Evolutionary conservation across 2,113 vertebrate species (phyloP).

Genomic region (Myiozetetes cayanensis): DNA sequence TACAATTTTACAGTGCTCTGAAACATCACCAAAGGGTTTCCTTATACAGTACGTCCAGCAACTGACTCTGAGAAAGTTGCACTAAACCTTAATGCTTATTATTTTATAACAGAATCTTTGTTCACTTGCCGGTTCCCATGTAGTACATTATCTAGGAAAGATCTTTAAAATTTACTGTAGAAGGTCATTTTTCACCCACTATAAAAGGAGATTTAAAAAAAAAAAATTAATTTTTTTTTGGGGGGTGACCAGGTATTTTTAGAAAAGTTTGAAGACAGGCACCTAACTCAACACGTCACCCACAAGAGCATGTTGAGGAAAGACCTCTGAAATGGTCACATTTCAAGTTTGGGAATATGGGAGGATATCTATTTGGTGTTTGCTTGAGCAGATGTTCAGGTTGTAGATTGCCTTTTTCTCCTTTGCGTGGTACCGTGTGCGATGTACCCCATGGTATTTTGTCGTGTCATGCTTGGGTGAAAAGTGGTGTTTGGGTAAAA

Average conservation of each 20-base stretch:
- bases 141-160: neutral
- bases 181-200: neutral
- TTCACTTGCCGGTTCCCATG: neutral
- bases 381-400: neutral
- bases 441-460: neutral
- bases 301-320: no score
- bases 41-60: neutral
- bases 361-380: neutral
- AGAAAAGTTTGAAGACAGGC: neutral
- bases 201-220: neutral
- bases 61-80: neutral
- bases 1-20: constrained; percentile 28
- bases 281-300: accelerated
- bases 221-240: neutral
- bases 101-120: neutral
- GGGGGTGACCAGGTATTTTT: neutral
- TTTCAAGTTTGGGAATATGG: neutral
- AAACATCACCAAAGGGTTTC: constrained; percentile 19
- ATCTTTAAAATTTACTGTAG: neutral
- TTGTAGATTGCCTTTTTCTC: neutral
- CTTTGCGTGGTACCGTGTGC: neutral
- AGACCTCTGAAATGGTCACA: accelerated
- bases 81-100: neutral
- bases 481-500: neutral
- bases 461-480: neutral